Evolutionary conservation across 2,888 invertebrate species (phyloP), one percentile per base, ranked within the genome.

Genomic region (Aphodius sticticus): DNA sequence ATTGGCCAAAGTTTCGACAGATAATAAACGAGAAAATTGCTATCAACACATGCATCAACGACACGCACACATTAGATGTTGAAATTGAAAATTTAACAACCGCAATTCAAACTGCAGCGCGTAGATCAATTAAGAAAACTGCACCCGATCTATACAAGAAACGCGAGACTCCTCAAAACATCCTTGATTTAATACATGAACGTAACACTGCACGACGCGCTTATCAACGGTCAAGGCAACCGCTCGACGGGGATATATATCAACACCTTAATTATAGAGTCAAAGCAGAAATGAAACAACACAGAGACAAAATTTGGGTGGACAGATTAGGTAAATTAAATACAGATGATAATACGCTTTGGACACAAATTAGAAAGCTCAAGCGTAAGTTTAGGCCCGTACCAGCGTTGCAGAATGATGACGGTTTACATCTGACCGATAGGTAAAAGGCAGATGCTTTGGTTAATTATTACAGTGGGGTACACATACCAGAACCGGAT

Each of bases 381-480:
- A 53, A 53, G 53, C 9, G 53, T 5, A 53, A 53, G 4, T 53
- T 53, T 53, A 7, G 53, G 53, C 53, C 53, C 12, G 53, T 53
- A 53, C 53, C 53, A 53, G 53, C 53, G 53, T 12, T 53, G 53
- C 53, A 53, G 53, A 53, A 53, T 53, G 53, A 53, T 12, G 53
- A 53, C 6, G 53, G 53, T 53, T 9, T 53, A 53, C 53, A 53
- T 53, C 35, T 26, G 9, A 36, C 74, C 16, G 74, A 36, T 36
- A 35, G 14, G n/a, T 35, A 9, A 6, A 74, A 74, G 37, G 74
- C 74, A 74, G 37, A 74, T 37, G 36, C 37, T 37, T n/a, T 74
- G n/a, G 74, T n/a, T 2, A 36, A 16, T n/a, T 35, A 74, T n/a
- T 74, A 36, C 36, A n/a, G 14, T 6, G 35, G n/a, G 6, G 35